Evolutionary conservation across 1,140 invertebrate genomes (phyloP), one percentile per base, ranked within the genome.

Genomic region (Psix sp.): DNA sequence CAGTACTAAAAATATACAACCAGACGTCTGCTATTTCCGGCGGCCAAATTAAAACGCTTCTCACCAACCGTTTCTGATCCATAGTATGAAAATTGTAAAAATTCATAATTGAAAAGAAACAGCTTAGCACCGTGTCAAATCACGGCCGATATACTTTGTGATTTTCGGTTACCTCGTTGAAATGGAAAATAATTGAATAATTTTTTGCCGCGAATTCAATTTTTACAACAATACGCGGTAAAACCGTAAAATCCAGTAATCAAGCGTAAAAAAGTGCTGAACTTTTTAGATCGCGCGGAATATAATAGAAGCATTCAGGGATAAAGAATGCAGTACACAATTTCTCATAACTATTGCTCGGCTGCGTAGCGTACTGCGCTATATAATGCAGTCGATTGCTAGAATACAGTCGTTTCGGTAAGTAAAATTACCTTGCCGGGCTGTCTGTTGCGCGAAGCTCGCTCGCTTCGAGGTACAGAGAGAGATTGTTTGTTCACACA

Each of bases 401-500:
- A 20, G 16, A 33, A 68, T 59, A 57, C 31, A 49, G 52, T 52
- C 45, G 45, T 68, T 68, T 49, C 13, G 38, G 45, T 68, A 51
- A 59, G 54, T 59, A 68, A 68, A 59, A 68, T 68, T 68, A 59
- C 40, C 40, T 65, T 39, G 16, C 36, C 36, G 39, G 18, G 17
- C 31, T 43, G 45, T 15, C 65, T 51, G 45, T 46, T 54, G 46
- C 33, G 24, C 7, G 7, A 26, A 21, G 42, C 24, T 36, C 18
- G 43, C 18, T n/a, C 5, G 31, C 42, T 38, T 16, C 4, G 16
- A 11, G n/a, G 20, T 5, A 13, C 20, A 18, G 5, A 42, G 46
- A n/a, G 46, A 45, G 65, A 68, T 52, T 68, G 65, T 68, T 68
- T 68, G 46, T 68, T 52, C 54, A 46, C 63, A 17, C 65, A 52